These are phyloP conservation scores for Galerucella calmariensis DNA, from an alignment of 2,888 invertebrate genomes.

Conservation along the genomic window DNA sequence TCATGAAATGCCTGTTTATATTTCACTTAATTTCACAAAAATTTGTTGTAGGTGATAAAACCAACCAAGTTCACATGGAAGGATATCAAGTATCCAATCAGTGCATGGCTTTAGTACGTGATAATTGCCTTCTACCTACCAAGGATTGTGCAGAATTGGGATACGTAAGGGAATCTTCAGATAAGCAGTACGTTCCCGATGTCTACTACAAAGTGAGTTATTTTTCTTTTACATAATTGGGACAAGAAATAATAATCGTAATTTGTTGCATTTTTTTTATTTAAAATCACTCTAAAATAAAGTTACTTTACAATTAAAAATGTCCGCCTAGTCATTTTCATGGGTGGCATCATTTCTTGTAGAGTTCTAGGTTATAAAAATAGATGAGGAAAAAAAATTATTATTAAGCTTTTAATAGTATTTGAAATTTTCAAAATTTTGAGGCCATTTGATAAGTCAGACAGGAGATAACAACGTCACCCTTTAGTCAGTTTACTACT, in stretches of 20 bases:
- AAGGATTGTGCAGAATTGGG: slow-evolving; percentile 97
- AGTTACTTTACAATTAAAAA: slow-evolving; percentile 8
- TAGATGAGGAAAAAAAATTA: slow-evolving; percentile 10
- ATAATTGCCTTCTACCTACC: slow-evolving; percentile 93
- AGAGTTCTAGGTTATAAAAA: slow-evolving; percentile 12
- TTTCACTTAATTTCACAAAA: neutral
- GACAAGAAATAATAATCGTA: neutral
- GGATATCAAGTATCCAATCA: slow-evolving; percentile 99
- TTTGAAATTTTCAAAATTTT: slow-evolving; percentile 15
- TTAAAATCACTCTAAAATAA: slow-evolving; percentile 19
- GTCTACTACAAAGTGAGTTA: slow-evolving; percentile 93
- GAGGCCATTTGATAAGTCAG: slow-evolving; percentile 20
- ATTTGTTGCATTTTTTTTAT: slow-evolving; percentile 17
- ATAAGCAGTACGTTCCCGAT: slow-evolving; percentile 97
- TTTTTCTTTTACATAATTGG: too few species aligned
- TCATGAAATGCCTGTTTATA: too few species aligned
- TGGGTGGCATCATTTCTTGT: slow-evolving; percentile 11
- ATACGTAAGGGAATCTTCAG: slow-evolving; percentile 91
- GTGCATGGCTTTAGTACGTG: slow-evolving; percentile 95
- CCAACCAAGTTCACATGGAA: slow-evolving; percentile 95
- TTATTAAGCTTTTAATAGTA: slow-evolving; percentile 13
- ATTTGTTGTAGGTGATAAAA: slow-evolving; percentile 78
- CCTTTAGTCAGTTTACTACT: slow-evolving; percentile 11
- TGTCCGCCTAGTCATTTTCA: slow-evolving; percentile 2
- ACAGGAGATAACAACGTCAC: slow-evolving; percentile 2